Evolutionary conservation across 2,113 vertebrate species (phyloP).

Genomic region (Cyprinus carpio): DNA sequence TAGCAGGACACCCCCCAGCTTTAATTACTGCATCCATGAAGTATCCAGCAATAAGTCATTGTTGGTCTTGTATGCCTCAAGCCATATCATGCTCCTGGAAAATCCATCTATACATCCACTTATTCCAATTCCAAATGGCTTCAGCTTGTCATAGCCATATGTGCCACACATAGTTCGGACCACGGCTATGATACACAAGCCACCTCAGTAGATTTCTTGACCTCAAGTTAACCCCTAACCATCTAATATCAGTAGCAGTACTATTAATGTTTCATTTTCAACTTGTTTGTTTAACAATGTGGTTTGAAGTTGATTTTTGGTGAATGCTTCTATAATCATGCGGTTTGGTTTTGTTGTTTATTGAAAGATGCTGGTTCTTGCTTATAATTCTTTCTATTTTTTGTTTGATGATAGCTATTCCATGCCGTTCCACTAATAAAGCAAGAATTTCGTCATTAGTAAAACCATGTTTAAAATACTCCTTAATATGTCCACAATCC

Average conservation of each 20-base stretch:
- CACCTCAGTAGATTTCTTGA: background rate
- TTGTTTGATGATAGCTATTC: constrained; percentile 2
- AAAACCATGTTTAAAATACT: constrained; percentile 37
- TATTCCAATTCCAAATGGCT: constrained; percentile 22
- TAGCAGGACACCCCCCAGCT: constrained; percentile 19
- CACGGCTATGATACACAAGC: constrained; percentile 29
- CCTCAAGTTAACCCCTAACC: constrained; percentile 14
- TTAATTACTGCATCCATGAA: constrained; percentile 25
- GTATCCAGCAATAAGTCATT: constrained; percentile 18
- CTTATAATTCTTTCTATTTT: background rate
- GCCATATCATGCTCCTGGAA: constrained; percentile 32
- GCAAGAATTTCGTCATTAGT: constrained; percentile 20
- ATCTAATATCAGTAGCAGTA: too few relatives aligned
- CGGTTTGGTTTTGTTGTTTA: too few relatives aligned
- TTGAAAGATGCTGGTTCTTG: too few relatives aligned
- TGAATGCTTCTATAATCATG: too few relatives aligned
- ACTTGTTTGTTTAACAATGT: too few relatives aligned
- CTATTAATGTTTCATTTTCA: too few relatives aligned
- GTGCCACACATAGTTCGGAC: constrained; percentile 43
- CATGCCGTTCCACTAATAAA: constrained; percentile 22
- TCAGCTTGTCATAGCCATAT: constrained; percentile 19
- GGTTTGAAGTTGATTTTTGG: too few relatives aligned
- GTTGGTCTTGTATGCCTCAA: constrained; percentile 48
- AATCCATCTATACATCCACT: constrained; percentile 42
- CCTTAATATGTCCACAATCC: constrained; percentile 24